These are phyloP conservation scores for Pseudomugil gertrudae DNA, from an alignment of 2,797 vertebrate species.

Conservation along the genomic window DNA sequence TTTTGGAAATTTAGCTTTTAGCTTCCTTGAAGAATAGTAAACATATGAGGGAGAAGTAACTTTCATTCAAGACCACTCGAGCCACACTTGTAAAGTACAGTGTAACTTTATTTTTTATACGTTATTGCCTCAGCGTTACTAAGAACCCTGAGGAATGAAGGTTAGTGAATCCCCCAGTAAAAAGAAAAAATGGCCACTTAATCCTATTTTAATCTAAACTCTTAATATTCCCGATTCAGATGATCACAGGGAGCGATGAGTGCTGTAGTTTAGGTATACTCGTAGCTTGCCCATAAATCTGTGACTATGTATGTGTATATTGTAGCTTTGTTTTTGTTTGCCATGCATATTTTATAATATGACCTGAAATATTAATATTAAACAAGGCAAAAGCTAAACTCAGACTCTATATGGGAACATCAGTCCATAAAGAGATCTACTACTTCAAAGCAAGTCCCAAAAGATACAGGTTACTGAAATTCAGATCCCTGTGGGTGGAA, in stretches of 20 bases:
- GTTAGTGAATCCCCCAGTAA: no score
- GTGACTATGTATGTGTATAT: no score
- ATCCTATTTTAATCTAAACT: background rate
- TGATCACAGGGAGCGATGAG: background rate
- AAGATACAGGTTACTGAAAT: conserved; percentile 64
- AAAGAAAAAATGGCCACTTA: no score
- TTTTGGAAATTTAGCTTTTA: no score
- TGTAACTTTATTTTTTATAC: no score
- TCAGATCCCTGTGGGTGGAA: conserved; percentile 57
- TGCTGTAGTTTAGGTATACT: background rate
- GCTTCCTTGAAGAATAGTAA: no score
- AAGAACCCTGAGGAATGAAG: no score
- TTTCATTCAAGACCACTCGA: no score
- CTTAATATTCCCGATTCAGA: background rate
- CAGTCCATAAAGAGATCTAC: conserved; percentile 27
- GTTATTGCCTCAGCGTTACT: no score
- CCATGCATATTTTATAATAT: background rate
- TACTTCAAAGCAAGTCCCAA: conserved; percentile 39
- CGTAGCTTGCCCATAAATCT: background rate
- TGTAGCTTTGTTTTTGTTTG: background rate
- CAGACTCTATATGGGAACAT: conserved; percentile 21
- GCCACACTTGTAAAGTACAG: no score
- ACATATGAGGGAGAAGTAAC: no score
- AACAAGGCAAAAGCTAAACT: background rate
- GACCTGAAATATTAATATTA: background rate